phyloP scores from a whole-genome alignment of 1,140 invertebrate genomes.

The Rhopalosiphum padi region DNA sequence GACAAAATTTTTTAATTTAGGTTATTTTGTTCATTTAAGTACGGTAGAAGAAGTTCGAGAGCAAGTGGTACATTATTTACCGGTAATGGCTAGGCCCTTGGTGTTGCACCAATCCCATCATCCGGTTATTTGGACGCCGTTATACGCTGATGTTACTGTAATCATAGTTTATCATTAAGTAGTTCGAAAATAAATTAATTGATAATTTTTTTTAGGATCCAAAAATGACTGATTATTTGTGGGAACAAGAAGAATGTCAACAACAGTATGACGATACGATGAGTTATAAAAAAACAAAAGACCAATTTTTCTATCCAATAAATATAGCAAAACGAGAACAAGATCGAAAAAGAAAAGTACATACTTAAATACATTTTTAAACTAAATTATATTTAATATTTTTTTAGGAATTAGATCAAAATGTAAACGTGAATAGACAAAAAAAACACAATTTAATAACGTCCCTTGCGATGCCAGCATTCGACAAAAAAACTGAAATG shows the following conservation, averaged over 20 bases:
- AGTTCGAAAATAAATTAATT: slow-evolving; percentile 58
- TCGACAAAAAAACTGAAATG: slow-evolving; percentile 50
- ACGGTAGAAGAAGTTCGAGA: slow-evolving; percentile 92
- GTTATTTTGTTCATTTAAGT: slow-evolving; percentile 93
- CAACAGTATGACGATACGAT: slow-evolving; percentile 77
- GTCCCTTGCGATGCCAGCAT: slow-evolving; percentile 52
- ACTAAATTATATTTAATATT: not conserved
- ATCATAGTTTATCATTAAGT: slow-evolving; percentile 60
- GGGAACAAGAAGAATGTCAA: slow-evolving; percentile 81
- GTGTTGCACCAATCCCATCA: slow-evolving; percentile 81
- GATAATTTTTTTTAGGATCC: slow-evolving; percentile 70
- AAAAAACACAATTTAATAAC: slow-evolving; percentile 51
- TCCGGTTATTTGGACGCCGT: slow-evolving; percentile 86
- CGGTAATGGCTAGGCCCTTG: slow-evolving; percentile 87
- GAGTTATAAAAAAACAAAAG: slow-evolving; percentile 68
- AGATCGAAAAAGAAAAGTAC: slow-evolving; percentile 42
- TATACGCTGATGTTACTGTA: slow-evolving; percentile 89
- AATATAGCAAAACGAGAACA: slow-evolving; percentile 66
- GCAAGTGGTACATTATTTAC: slow-evolving; percentile 90
- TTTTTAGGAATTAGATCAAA: slow-evolving; percentile 56
- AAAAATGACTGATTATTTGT: slow-evolving; percentile 86
- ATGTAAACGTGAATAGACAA: slow-evolving; percentile 47
- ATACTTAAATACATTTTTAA: not conserved
- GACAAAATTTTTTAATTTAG: slow-evolving; percentile 65
- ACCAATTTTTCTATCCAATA: slow-evolving; percentile 66